Base-by-base conservation (phyloP, 2,888 invertebrate species). In the Amorpha juglandis region DNA sequence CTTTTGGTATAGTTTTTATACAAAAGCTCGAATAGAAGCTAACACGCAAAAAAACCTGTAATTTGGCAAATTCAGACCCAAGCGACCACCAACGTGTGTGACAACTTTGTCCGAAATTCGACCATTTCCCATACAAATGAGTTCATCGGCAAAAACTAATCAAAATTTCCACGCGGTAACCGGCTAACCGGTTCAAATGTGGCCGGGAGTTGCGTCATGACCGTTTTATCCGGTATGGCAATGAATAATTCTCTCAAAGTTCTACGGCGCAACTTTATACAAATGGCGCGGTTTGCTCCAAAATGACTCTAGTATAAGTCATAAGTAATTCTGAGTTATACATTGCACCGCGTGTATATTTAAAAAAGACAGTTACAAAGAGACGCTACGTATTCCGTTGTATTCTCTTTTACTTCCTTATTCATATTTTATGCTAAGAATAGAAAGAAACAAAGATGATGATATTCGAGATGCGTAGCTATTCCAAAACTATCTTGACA, bases 161-260 rank as follows among this genome's bases (percentile, higher is more conserved):
- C 67, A 68, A 71, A 67, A 67, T 70, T 71, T 69, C 69, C 64
- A 66, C 69, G 65, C 68, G 66, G 66, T 64, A 69, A 68, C 69
- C 69, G 66, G 70, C 69, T 68, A 69, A 69, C 67, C 69, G 68
- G 66, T 63, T 63, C 66, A 48, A 66, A 66, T 62, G 63, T 63
- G 52, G 47, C 68, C 65, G 66, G 67, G 70, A 75, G 72, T 74
- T 74, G 76, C 81, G 79, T 82, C 82, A 82, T 79, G 82, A 74
- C 81, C 79, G 74, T 82, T 83, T 81, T 81, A 84, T 83, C 80
- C 82, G 75, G 80, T 74, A 84, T 79, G 78, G 84, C 84, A 82
- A 87, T 90, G 89, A 90, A 90, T 90, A 89, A 90, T 90, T 88
- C 80, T 82, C 78, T 78, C 81, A 81, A 87, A 90, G 82, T 90